Conservation (phyloP, 2,888 invertebrate species). For the Rhyacophila evoluta region DNA sequence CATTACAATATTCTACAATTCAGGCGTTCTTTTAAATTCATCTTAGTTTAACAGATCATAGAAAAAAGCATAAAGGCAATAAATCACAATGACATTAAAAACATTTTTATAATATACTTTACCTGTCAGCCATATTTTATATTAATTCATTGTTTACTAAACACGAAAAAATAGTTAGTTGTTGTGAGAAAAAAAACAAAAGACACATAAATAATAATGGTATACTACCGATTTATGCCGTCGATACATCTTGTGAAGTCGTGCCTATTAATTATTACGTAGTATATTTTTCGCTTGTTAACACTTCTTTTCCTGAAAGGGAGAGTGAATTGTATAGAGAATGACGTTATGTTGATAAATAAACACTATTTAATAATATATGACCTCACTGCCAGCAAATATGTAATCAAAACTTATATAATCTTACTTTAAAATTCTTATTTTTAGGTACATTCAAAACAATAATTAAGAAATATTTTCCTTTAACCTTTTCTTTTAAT, state of each 20-base stretch:
- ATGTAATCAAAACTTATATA: neutral
- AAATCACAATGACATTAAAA: neutral
- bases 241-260: neutral
- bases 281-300: neutral
- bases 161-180: neutral
- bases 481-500: too few relatives aligned
- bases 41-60: neutral
- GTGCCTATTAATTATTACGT: conserved; percentile 2
- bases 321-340: neutral
- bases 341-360: conserved; percentile 1
- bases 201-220: conserved; percentile 10
- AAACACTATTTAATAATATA: neutral
- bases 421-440: neutral
- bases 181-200: neutral
- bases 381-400: neutral
- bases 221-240: neutral
- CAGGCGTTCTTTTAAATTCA: too few relatives aligned
- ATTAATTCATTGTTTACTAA: neutral
- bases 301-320: neutral
- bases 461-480: too few relatives aligned
- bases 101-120: neutral
- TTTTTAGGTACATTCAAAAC: neutral
- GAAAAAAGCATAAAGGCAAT: too few relatives aligned
- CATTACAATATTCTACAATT: too few relatives aligned
- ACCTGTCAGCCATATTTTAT: neutral